phyloP scores from a whole-genome alignment of 2,888 invertebrate species.

The Melolontha melolontha region DNA sequence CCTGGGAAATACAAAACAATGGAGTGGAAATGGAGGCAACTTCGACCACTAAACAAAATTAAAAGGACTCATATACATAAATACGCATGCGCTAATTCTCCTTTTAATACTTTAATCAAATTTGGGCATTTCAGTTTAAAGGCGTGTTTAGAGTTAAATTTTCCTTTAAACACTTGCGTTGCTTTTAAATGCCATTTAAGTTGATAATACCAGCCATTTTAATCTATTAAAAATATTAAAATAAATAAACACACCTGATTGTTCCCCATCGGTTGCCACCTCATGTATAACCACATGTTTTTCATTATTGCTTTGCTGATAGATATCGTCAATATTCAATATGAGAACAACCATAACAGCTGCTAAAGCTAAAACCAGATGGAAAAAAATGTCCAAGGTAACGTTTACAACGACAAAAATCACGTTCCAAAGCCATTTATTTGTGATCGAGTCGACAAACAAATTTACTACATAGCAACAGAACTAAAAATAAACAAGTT shows the following conservation, averaged over 20 bases:
- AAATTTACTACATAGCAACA: conserved; percentile 8
- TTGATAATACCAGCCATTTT: too few relatives aligned
- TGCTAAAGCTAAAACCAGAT: conserved; percentile 46
- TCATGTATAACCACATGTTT: background rate
- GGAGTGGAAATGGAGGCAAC: too few relatives aligned
- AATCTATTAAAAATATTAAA: too few relatives aligned
- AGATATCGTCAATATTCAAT: conserved; percentile 47
- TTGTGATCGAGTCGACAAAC: conserved; percentile 24
- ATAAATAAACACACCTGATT: conserved; percentile 28
- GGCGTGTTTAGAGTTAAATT: too few relatives aligned
- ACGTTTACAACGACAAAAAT: conserved; percentile 41
- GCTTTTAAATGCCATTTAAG: too few relatives aligned
- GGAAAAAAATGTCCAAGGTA: conserved; percentile 46
- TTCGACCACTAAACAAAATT: too few relatives aligned
- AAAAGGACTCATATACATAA: too few relatives aligned
- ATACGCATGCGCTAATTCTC: too few relatives aligned
- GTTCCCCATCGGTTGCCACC: conserved; percentile 3
- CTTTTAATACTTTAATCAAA: too few relatives aligned
- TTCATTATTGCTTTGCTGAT: conserved; percentile 24
- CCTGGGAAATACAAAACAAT: too few relatives aligned
- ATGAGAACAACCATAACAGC: conserved; percentile 46
- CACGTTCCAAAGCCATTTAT: conserved; percentile 44
- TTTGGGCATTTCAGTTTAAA: too few relatives aligned
- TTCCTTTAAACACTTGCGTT: too few relatives aligned
- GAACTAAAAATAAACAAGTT: conserved; percentile 21